Evolutionary conservation across 2,797 vertebrate species (phyloP).

Genomic region (Tamandua tetradactyla): DNA sequence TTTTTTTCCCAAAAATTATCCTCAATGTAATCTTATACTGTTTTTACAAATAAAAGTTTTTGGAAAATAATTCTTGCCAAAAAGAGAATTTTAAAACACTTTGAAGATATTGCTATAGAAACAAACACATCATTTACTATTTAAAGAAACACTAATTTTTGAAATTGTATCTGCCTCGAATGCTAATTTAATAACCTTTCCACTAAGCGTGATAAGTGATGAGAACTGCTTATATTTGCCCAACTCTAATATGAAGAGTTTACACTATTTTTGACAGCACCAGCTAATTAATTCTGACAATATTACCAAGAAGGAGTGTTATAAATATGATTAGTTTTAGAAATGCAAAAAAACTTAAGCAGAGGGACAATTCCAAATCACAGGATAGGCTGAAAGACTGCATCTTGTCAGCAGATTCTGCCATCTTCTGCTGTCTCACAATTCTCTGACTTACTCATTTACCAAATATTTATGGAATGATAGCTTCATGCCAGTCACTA

Average conservation of each 20-base stretch:
- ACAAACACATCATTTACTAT: conserved; percentile 33
- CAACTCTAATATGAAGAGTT: conserved; percentile 33
- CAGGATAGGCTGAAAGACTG: not conserved
- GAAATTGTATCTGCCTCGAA: conserved; percentile 33
- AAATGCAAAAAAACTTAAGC: not conserved
- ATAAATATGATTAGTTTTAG: conserved; percentile 29
- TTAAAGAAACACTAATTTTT: conserved; percentile 56
- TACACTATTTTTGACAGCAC: conserved; percentile 43
- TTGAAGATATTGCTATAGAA: conserved; percentile 61
- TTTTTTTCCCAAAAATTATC: conserved; percentile 3
- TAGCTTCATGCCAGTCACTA: not conserved
- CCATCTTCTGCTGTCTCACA: not conserved
- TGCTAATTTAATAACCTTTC: conserved; percentile 40
- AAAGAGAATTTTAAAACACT: conserved; percentile 53
- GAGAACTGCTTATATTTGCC: not conserved
- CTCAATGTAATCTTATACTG: conserved; percentile 23
- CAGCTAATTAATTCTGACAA: conserved; percentile 38
- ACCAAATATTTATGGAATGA: not conserved
- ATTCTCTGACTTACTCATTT: not conserved
- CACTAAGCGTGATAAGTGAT: conserved; percentile 14
- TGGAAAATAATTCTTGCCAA: not conserved
- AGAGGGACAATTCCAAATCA: not conserved
- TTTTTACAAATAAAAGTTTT: conserved; percentile 41
- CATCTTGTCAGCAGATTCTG: not conserved
- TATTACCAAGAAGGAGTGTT: not conserved